A percentile compares a stretch with the other conserved stretches of the same genome.
Evolutionary conservation across 2,888 invertebrate species (phyloP).

Genomic region (Dolichomitus sp.): DNA sequence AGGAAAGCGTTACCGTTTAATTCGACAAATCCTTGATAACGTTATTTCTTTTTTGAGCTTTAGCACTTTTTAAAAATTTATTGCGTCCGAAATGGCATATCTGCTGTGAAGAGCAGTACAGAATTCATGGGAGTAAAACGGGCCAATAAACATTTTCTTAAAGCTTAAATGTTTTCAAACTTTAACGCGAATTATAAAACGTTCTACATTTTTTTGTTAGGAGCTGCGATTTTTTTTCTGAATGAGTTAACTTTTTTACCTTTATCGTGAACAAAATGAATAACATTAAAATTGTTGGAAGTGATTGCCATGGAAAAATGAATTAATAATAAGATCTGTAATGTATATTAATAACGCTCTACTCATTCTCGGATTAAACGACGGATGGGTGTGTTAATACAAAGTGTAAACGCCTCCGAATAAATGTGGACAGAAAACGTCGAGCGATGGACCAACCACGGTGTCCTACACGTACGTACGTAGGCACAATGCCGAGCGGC

Average conservation of each 20-base stretch:
- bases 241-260: neutral
- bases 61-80: neutral
- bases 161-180: neutral
- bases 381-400: conserved; percentile 20
- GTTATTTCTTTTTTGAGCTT: conserved; percentile 9
- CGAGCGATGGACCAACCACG: conserved; percentile 32
- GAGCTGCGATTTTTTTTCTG: neutral
- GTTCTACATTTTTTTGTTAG: neutral
- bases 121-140: neutral
- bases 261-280: neutral
- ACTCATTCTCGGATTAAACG: conserved; percentile 36
- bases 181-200: neutral
- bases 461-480: conserved; percentile 40
- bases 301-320: neutral
- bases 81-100: neutral
- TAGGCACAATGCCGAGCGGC: conserved; percentile 65
- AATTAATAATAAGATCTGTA: neutral
- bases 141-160: neutral
- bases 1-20: conserved; percentile 47
- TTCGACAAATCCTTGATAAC: conserved; percentile 53
- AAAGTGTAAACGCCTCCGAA: conserved; percentile 42
- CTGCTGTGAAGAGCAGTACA: neutral
- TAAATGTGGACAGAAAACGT: conserved; percentile 38
- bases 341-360: neutral
- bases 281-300: neutral